These are phyloP conservation scores for Furcula furcula DNA, from an alignment of 2,888 invertebrate species.

Conservation along the genomic window DNA sequence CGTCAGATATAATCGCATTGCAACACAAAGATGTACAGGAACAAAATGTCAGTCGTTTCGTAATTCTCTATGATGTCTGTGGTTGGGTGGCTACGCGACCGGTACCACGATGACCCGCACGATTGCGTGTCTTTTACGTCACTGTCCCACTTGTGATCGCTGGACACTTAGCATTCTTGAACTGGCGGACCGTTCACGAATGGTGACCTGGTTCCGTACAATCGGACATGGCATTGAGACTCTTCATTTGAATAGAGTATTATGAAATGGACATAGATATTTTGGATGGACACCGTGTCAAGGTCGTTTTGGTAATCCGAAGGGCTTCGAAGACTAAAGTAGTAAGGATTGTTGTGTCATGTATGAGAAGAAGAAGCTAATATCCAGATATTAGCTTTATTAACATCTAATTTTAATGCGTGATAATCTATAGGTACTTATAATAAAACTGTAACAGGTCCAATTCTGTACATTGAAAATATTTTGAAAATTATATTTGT, in stretches of 20 bases:
- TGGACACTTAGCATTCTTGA: slow-evolving; percentile 31
- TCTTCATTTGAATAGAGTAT: slow-evolving; percentile 38
- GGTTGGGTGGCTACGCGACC: slow-evolving; percentile 26
- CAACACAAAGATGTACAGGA: background rate
- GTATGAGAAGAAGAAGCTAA: background rate
- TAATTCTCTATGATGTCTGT: slow-evolving; percentile 17
- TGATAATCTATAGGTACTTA: too few species aligned
- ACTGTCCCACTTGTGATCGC: slow-evolving; percentile 48
- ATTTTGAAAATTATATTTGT: too few species aligned
- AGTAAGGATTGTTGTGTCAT: background rate
- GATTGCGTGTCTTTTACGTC: slow-evolving; percentile 59
- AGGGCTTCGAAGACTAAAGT: background rate
- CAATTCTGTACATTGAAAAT: too few species aligned
- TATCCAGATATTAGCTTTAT: too few species aligned
- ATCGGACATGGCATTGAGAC: slow-evolving; percentile 58
- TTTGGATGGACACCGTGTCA: slow-evolving; percentile 46
- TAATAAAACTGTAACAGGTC: too few species aligned
- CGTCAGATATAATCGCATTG: too few species aligned
- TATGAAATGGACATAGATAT: slow-evolving; percentile 54
- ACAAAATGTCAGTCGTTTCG: slow-evolving; percentile 2
- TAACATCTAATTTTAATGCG: too few species aligned
- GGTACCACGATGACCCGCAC: slow-evolving; percentile 32
- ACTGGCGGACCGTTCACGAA: slow-evolving; percentile 12
- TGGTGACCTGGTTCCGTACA: slow-evolving; percentile 43
- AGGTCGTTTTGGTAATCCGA: slow-evolving; percentile 39